These are phyloP conservation scores for Drosophila algonquin DNA, from an alignment of 2,888 invertebrate species.

Conservation along the genomic window DNA sequence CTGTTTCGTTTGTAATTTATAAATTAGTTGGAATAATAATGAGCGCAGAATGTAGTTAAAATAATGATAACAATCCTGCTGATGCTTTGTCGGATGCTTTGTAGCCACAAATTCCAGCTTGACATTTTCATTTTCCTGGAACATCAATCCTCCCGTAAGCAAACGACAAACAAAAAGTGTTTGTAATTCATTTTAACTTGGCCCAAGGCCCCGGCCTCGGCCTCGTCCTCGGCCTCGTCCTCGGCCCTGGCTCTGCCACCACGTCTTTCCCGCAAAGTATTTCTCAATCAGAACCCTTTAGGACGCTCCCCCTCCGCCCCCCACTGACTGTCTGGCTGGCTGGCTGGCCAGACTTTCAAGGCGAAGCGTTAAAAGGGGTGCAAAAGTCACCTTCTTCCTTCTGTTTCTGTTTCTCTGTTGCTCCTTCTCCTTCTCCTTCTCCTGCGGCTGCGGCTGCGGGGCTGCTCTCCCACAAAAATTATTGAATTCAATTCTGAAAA, in stretches of 20 bases:
- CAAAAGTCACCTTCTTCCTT: conserved; percentile 42
- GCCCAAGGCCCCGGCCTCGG: conserved; percentile 41
- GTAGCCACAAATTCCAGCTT: conserved; percentile 40
- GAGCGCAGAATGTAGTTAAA: too few relatives aligned
- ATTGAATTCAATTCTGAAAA: conserved; percentile 67
- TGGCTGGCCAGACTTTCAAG: conserved; percentile 36
- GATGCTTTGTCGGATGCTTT: conserved; percentile 4
- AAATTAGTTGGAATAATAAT: background rate
- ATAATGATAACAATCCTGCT: conserved; percentile 22
- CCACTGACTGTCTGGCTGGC: conserved; percentile 20
- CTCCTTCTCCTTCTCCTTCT: conserved; percentile 5
- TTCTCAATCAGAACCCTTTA: conserved; percentile 37
- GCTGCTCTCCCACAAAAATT: conserved; percentile 36
- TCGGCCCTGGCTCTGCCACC: background rate
- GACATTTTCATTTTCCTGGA: conserved; percentile 50
- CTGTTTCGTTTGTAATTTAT: too few relatives aligned
- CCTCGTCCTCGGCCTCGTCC: conserved; percentile 27
- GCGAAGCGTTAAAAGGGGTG: conserved; percentile 31
- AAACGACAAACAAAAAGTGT: conserved; percentile 66
- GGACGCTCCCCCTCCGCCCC: conserved; percentile 3
- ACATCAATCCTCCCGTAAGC: conserved; percentile 31
- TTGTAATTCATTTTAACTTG: conserved; percentile 76
- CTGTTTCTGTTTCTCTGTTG: background rate
- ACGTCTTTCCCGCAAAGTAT: background rate
- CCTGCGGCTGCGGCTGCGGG: background rate